Base-by-base conservation (phyloP, 2,797 vertebrate species). In the Cichlasoma orientale region DNA sequence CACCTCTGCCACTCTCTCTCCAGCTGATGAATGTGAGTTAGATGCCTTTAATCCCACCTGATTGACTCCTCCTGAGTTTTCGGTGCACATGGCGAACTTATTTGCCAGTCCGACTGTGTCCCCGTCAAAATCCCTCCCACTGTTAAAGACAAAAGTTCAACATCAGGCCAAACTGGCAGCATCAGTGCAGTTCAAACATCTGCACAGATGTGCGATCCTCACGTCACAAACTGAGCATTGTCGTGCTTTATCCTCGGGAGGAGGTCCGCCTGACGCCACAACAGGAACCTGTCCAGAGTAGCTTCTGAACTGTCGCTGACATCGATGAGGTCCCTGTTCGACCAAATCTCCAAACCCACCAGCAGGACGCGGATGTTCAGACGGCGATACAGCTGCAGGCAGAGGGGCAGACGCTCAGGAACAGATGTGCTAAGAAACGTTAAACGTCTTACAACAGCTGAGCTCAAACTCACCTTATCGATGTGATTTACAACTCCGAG, bases 211-310 rank as follows among this genome's bases (percentile, higher is more conserved):
- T 16, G 10, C 1, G 18, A 1, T 53, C 74, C 97, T 95, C 91
- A 99, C 97, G 97, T 98, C 90, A 99, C 96, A 78, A 99, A 94
- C 91, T 98, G 97, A 18, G 95, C 96, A 0, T 97, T 98, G 93
- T 98, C 97, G 0, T 98, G 97, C 0, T 89, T 90, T 18, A 72
- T 88, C 80, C 87, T 94, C 27, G 16, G 78, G 14, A 94, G 90
- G 25, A 98, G 95, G 23, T 94, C 83, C 0, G 16, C 52, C 31
- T 92, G 85, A 5, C 96, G 94, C 97, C 98, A 99, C 53, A 63
- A 3, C 2, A 98, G 94, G 87, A 99, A 97, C 23, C 91, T 94
- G 19, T 96, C 94, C 78, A 99, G 94, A 0, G 96, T 96, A 1
- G 16, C 71, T n/a, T 96, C 92, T 0, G 96, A 88, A 6, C 93